These are phyloP conservation scores for Ephialtes manifestator DNA, from an alignment of 2,888 invertebrate species.

Conservation along the genomic window DNA sequence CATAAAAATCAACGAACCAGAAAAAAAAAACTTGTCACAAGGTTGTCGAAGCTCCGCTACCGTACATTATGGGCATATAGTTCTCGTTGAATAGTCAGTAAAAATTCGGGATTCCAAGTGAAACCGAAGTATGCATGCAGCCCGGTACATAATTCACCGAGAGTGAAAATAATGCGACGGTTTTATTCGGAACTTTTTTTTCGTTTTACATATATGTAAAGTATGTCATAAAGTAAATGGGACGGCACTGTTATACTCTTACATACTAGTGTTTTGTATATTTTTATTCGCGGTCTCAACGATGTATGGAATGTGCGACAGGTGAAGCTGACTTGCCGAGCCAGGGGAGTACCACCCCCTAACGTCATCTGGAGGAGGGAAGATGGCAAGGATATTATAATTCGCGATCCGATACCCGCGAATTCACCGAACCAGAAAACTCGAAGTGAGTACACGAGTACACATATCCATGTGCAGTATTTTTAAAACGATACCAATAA, in stretches of 20 bases:
- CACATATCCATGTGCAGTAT: constrained; percentile 1
- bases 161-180: neutral
- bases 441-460: constrained; percentile 72
- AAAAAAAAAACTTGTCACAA: no score
- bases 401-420: constrained; percentile 88
- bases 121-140: neutral
- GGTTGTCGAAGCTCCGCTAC: no score
- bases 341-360: constrained; percentile 93
- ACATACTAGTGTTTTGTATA: neutral
- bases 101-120: neutral
- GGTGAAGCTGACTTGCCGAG: constrained; percentile 88
- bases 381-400: constrained; percentile 92
- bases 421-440: constrained; percentile 79
- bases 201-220: neutral
- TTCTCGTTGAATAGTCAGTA: neutral
- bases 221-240: constrained; percentile 1
- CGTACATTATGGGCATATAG: constrained; percentile 12
- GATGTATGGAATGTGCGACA: constrained; percentile 70
- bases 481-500: constrained; percentile 17
- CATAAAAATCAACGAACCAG: no score
- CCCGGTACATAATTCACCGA: neutral
- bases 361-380: constrained; percentile 94
- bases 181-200: neutral
- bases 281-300: constrained; percentile 6
- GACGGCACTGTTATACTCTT: neutral